These are phyloP conservation scores for Tragelaphus buxtoni DNA, from an alignment of 2,113 vertebrate species.

Conservation along the genomic window DNA sequence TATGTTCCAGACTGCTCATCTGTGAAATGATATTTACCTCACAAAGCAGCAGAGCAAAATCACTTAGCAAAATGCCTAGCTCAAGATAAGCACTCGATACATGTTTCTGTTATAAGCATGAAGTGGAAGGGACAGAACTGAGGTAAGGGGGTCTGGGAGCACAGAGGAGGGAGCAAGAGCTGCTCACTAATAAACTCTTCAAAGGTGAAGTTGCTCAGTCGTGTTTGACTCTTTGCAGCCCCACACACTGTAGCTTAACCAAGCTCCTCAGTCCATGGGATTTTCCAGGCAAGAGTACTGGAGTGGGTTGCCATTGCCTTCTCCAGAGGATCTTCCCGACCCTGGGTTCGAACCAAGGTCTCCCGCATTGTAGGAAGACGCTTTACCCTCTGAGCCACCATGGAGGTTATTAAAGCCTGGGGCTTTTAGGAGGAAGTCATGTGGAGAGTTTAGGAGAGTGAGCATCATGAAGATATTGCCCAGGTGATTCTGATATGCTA, in stretches of 20 bases:
- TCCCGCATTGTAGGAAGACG: too few relatives aligned
- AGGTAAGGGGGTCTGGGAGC: background rate
- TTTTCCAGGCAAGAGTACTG: too few relatives aligned
- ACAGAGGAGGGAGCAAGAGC: background rate
- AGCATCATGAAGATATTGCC: background rate
- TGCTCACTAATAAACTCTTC: background rate
- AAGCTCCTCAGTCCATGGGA: too few relatives aligned
- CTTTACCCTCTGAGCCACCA: too few relatives aligned
- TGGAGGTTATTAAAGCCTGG: background rate
- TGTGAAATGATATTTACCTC: constrained; percentile 36
- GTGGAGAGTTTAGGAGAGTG: background rate
- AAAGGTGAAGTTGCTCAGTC: background rate
- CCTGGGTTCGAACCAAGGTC: too few relatives aligned
- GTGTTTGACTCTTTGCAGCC: too few relatives aligned
- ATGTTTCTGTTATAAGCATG: background rate
- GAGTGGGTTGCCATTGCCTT: too few relatives aligned
- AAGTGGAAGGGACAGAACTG: background rate
- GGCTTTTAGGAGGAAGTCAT: background rate
- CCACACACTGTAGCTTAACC: too few relatives aligned
- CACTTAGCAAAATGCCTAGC: background rate
- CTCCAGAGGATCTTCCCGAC: too few relatives aligned
- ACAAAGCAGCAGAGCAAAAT: background rate
- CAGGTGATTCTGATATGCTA: background rate
- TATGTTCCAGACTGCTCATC: background rate
- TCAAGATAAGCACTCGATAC: background rate